A percentile compares a stretch with the other conserved stretches of the same genome.
These are phyloP conservation scores for Gallinago undulata DNA, from an alignment of 2,113 vertebrate genomes.

Conservation along the genomic window DNA sequence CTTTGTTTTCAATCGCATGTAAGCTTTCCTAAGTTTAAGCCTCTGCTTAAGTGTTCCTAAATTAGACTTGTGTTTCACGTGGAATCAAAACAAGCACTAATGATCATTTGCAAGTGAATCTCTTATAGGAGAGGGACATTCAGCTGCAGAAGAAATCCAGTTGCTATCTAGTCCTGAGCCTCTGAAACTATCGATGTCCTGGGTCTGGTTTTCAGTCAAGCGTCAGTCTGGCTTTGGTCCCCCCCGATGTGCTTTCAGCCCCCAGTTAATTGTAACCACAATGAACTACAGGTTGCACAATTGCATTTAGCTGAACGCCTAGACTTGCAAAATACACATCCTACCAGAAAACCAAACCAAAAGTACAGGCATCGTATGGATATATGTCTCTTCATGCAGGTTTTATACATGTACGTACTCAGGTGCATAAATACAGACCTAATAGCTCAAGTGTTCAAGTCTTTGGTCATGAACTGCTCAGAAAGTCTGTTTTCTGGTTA, in stretches of 20 bases:
- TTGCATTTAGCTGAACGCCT: neutral
- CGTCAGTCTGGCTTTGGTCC: neutral
- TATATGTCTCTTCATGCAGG: neutral
- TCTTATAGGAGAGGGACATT: neutral
- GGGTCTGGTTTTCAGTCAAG: neutral
- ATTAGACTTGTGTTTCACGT: neutral
- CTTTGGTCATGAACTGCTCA: neutral
- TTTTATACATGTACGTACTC: neutral
- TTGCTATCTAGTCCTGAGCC: neutral
- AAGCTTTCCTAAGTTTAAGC: neutral
- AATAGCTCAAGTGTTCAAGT: neutral
- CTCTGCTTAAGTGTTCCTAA: neutral
- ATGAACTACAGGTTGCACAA: neutral
- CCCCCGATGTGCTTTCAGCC: neutral
- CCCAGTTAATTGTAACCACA: neutral
- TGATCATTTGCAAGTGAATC: neutral
- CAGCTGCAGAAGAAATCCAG: neutral
- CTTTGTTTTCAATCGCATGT: neutral
- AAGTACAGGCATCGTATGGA: neutral
- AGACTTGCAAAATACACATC: neutral
- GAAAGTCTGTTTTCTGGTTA: constrained; percentile 48
- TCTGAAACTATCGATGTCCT: neutral
- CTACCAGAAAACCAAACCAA: neutral
- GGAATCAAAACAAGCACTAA: neutral
- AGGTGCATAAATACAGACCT: neutral